Evolutionary conservation across 2,888 invertebrate species (phyloP), one percentile per base, ranked within the genome.

Genomic region (Thecocarcelia acutangulata): DNA sequence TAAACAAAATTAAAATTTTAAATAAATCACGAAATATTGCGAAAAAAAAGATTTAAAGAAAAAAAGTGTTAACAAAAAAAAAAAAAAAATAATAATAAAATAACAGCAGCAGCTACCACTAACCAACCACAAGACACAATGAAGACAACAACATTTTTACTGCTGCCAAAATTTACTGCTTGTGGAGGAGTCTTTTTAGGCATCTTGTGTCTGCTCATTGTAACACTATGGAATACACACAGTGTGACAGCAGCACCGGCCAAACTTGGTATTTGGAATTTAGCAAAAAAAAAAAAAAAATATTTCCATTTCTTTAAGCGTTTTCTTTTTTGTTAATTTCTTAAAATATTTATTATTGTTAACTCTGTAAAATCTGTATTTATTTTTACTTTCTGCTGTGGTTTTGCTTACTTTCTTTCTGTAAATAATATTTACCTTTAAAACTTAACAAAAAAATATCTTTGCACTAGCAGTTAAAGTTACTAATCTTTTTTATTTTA

Each of bases 161-260:
- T 48, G 12, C 33, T 59, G 66, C 37, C 73, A 69, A 15, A 40
- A 74, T 33, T 64, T 78, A 21, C 54, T 40, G 69, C 58, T 54
- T 66, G 42, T 54, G 33, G 42, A 66, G 69, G 64, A 78, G 69
- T 74, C 69, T 59, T 82, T 9, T 33, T 33, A 54, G 46, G 21
- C 42, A 72, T 24, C n/a, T 74, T 64, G 40, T 50, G 73, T 69
- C 61, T 70, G 37, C 58, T 78, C 37, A 59, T 77, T 59, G 68
- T 66, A 46, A n/a, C 59, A 59, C 63, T 82, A 42, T 82, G 82
- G 78, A 70, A 78, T 82, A 82, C 74, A 54, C 69, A 69, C 69
- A 59, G 74, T 68, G 85, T 83, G 19, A 59, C 74, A 56, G 84
- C 84, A 74, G 84, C 84, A n/a, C 86, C 86, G 50, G 84, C 85